These are phyloP conservation scores for Galeopterus variegatus DNA, from an alignment of 2,113 vertebrate genomes.

Conservation along the genomic window DNA sequence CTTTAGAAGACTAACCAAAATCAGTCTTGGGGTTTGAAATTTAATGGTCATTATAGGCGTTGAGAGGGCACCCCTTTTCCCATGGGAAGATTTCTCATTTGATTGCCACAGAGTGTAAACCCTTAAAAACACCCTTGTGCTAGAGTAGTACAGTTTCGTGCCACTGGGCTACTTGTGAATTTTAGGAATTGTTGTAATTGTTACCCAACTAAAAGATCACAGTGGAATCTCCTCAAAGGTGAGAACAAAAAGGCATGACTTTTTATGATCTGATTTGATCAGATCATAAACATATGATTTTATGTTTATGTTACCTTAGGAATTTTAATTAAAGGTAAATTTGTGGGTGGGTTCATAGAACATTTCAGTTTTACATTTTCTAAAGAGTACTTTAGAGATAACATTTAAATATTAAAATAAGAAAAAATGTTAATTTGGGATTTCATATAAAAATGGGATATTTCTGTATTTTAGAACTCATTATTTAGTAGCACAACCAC, in stretches of 20 bases:
- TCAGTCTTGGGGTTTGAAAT: constrained; percentile 62
- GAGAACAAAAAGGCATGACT: constrained; percentile 27
- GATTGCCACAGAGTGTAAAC: constrained; percentile 3
- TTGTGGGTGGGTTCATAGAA: background rate
- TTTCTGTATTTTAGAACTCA: constrained; percentile 30
- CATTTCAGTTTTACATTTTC: constrained; percentile 49
- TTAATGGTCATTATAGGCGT: constrained; percentile 1
- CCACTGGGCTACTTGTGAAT: background rate
- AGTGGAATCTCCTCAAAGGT: background rate
- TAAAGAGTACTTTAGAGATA: constrained; percentile 32
- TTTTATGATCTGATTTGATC: background rate
- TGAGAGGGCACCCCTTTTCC: background rate
- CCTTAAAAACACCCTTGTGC: constrained; percentile 19
- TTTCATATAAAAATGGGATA: constrained; percentile 53
- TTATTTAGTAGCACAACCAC: constrained; percentile 3
- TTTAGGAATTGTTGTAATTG: background rate
- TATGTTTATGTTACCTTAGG: background rate
- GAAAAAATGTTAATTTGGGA: constrained; percentile 1
- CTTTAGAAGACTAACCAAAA: constrained; percentile 56
- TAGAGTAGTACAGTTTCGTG: background rate
- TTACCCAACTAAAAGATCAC: constrained; percentile 23
- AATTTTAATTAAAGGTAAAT: constrained; percentile 49
- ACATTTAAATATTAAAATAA: background rate
- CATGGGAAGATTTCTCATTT: constrained; percentile 48
- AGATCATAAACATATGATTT: background rate